phyloP scores from a whole-genome alignment of 2,797 vertebrate species.

The Poeciliopsis paucimaculata region DNA sequence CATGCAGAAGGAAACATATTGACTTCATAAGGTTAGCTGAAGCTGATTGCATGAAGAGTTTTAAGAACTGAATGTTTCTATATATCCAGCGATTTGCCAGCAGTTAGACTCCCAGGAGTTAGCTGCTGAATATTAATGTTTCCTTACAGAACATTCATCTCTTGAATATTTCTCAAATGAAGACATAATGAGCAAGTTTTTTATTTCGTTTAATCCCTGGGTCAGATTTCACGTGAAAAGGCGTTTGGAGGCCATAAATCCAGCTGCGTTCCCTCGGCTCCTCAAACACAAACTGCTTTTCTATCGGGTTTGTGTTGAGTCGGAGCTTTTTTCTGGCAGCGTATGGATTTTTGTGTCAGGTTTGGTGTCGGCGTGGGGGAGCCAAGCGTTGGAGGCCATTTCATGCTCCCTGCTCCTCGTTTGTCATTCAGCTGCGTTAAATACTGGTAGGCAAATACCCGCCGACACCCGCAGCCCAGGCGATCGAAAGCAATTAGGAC shows the following conservation, averaged over 20 bases:
- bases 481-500: slow-evolving; percentile 81
- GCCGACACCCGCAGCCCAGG: slow-evolving; percentile 66
- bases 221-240: slow-evolving; percentile 19
- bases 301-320: slow-evolving; percentile 43
- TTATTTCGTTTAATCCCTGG: neutral
- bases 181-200: neutral
- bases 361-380: slow-evolving; percentile 17
- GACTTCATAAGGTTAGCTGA: neutral
- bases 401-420: slow-evolving; percentile 79
- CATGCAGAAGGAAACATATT: neutral
- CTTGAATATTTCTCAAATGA: neutral
- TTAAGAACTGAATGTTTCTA: neutral
- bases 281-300: slow-evolving; percentile 24
- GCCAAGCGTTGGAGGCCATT: slow-evolving; percentile 67
- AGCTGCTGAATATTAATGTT: too few relatives aligned
- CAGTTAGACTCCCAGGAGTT: neutral
- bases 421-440: slow-evolving; percentile 81
- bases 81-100: neutral
- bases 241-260: slow-evolving; percentile 38
- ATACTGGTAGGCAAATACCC: slow-evolving; percentile 79
- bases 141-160: neutral
- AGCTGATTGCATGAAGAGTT: neutral
- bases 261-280: slow-evolving; percentile 1
- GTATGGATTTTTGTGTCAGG: slow-evolving; percentile 70
- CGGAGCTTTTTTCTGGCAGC: slow-evolving; percentile 40